Conservation (phyloP, 2,888 invertebrate species). For the Trypoxylon attenuatum region DNA sequence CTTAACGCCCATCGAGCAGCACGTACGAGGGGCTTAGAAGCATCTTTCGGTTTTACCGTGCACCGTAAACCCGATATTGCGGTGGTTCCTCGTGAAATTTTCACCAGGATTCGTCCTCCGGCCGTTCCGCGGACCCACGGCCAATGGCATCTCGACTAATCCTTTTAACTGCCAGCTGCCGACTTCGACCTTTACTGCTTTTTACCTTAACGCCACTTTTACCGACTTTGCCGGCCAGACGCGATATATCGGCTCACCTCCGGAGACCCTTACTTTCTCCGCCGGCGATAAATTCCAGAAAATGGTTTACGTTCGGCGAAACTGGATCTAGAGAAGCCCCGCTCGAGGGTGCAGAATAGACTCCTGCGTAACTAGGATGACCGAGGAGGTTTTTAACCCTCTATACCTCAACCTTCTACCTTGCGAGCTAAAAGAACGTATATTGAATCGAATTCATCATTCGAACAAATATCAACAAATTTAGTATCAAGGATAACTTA, state of each 20-base stretch:
- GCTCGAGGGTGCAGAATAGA: not conserved
- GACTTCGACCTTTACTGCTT: conserved; percentile 48
- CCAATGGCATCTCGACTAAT: conserved; percentile 43
- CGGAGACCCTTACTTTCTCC: not conserved
- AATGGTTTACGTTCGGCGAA: conserved; percentile 31
- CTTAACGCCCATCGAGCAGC: conserved; percentile 52
- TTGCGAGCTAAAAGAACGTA: no score
- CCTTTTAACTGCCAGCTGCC: conserved; percentile 48
- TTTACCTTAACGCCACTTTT: conserved; percentile 29
- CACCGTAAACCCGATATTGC: conserved; percentile 68
- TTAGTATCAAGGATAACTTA: no score
- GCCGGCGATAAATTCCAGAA: conserved; percentile 30
- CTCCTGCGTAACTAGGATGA: not conserved
- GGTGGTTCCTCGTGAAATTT: conserved; percentile 57
- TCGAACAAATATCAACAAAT: no score
- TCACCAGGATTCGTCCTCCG: conserved; percentile 36
- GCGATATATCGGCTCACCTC: not conserved
- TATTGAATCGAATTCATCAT: no score
- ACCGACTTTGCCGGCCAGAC: conserved; percentile 15
- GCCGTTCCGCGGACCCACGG: not conserved
- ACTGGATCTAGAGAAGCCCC: not conserved
- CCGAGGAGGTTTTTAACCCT: not conserved
- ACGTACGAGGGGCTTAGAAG: conserved; percentile 62
- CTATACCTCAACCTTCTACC: no score
- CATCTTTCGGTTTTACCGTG: conserved; percentile 65